phyloP scores from a whole-genome alignment of 1,140 invertebrate genomes.

The Cepaea nemoralis region DNA sequence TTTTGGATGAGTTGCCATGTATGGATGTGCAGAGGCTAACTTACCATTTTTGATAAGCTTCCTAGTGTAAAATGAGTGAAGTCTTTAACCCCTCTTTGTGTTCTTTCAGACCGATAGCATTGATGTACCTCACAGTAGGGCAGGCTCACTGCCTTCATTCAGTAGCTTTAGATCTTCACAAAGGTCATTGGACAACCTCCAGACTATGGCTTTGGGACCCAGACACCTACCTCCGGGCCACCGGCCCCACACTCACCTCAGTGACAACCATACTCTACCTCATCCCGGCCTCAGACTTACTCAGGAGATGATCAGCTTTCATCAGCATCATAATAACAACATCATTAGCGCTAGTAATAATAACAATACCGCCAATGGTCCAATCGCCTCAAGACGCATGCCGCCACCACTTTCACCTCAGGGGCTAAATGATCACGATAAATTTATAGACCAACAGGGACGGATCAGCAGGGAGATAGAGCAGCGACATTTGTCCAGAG shows the following conservation, averaged over 20 bases:
- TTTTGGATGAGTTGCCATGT: too few species aligned
- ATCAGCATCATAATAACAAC: conserved; percentile 32
- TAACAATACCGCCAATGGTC: background rate
- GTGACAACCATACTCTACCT: conserved; percentile 24
- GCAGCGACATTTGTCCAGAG: conserved; percentile 1
- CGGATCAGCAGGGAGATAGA: background rate
- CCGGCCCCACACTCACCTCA: conserved; percentile 17
- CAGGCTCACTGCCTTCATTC: conserved; percentile 41
- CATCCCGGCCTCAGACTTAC: conserved; percentile 29
- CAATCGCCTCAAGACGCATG: background rate
- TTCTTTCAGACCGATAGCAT: conserved; percentile 28
- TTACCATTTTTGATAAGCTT: too few species aligned
- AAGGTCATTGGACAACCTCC: conserved; percentile 20
- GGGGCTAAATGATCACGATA: background rate
- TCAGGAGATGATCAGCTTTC: conserved; percentile 38
- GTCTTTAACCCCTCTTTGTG: too few species aligned
- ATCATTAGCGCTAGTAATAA: conserved; percentile 21
- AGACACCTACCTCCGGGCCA: conserved; percentile 14
- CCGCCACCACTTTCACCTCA: conserved; percentile 25
- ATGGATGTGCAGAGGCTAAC: too few species aligned
- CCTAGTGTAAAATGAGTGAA: too few species aligned
- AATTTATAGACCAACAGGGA: background rate
- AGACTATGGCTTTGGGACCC: conserved; percentile 9
- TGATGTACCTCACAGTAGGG: conserved; percentile 46
- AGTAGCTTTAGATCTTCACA: conserved; percentile 38